Conservation (phyloP, 2,888 invertebrate genomes). For the Clitarchus hookeri region DNA sequence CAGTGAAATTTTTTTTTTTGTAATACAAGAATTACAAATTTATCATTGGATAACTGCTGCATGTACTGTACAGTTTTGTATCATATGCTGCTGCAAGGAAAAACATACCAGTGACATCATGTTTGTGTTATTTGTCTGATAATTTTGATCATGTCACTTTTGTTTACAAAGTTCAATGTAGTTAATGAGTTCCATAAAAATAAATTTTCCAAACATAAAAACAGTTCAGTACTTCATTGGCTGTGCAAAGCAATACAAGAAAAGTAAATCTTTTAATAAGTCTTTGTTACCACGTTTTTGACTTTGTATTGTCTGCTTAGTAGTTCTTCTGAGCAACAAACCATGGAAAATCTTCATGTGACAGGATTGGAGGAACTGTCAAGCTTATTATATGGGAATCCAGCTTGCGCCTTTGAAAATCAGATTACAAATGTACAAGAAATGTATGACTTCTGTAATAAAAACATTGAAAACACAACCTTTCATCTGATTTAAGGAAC, state of each 20-base stretch:
- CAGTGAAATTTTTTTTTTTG: too few species aligned
- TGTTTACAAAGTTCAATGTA: too few species aligned
- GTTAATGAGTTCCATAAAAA: slow-evolving; percentile 15
- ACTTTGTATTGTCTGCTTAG: background rate
- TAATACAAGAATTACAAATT: too few species aligned
- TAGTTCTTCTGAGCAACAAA: slow-evolving; percentile 31
- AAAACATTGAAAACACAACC: slow-evolving; percentile 16
- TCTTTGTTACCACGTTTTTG: slow-evolving; percentile 22
- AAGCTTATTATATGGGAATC: slow-evolving; percentile 23
- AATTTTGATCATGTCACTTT: too few species aligned
- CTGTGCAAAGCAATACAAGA: slow-evolving; percentile 33
- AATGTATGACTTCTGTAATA: slow-evolving; percentile 15
- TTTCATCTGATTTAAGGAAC: too few species aligned
- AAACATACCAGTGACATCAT: too few species aligned
- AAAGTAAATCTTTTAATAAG: slow-evolving; percentile 21
- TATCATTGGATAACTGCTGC: too few species aligned
- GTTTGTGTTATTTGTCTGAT: too few species aligned
- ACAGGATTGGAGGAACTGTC: slow-evolving; percentile 32
- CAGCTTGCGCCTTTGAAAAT: slow-evolving; percentile 31
- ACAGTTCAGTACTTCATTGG: slow-evolving; percentile 31
- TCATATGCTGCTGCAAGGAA: too few species aligned
- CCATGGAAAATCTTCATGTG: slow-evolving; percentile 33
- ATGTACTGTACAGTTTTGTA: too few species aligned
- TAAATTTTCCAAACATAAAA: slow-evolving; percentile 3
- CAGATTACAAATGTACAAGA: slow-evolving; percentile 21